Percentiles rank a stretch among this genome's conserved stretches.
phyloP scores from a whole-genome alignment of 2,888 invertebrate genomes.

The Branchipolynoe longqiensis region DNA sequence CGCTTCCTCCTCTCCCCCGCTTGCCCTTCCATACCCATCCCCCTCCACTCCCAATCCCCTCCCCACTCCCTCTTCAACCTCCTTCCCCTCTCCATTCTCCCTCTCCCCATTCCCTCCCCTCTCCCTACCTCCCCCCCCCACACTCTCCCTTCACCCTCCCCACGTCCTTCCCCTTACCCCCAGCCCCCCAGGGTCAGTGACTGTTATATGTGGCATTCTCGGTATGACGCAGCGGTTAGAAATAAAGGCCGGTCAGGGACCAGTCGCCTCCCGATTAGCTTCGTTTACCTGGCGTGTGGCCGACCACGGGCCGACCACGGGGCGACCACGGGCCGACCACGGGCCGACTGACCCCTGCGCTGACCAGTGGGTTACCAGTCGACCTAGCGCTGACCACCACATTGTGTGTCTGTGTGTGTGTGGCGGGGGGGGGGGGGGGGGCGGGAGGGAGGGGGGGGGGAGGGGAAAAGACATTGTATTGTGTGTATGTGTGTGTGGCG shows the following conservation, averaged over 20 bases:
- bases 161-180: too few relatives aligned
- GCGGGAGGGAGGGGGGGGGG: slow-evolving; percentile 1
- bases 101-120: too few relatives aligned
- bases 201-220: not conserved
- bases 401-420: slow-evolving; percentile 2
- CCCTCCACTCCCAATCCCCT: too few relatives aligned
- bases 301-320: slow-evolving; percentile 2
- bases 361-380: slow-evolving; percentile 2
- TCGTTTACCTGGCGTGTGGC: slow-evolving; percentile 32
- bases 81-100: too few relatives aligned
- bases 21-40: too few relatives aligned
- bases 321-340: slow-evolving; percentile 21
- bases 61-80: too few relatives aligned
- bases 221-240: not conserved
- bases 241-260: not conserved
- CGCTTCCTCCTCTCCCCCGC: too few relatives aligned
- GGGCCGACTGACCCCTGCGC: not conserved
- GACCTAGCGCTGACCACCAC: not conserved
- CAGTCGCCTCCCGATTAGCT: not conserved
- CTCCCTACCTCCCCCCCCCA: too few relatives aligned
- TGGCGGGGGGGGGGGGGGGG: not conserved
- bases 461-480: too few relatives aligned
- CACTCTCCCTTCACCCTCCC: too few relatives aligned
- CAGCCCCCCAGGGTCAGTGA: not conserved
- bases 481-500: too few relatives aligned